phyloP scores from a whole-genome alignment of 2,888 invertebrate species.

The Gastrophysa polygoni region DNA sequence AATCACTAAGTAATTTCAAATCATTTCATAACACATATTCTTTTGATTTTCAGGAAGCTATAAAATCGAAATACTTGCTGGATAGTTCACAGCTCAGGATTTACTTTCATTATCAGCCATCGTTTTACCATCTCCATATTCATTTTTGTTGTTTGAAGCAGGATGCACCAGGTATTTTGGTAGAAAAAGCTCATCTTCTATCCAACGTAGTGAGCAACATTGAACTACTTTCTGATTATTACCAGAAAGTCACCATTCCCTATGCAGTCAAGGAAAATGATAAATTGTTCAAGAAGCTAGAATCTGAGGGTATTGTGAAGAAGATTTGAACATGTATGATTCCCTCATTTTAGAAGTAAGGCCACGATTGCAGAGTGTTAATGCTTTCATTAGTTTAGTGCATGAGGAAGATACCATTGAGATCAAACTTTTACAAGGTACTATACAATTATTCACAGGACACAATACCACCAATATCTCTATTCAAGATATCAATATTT shows the following conservation, averaged over 20 bases:
- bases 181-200: conserved; percentile 86
- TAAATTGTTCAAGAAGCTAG: conserved; percentile 70
- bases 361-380: conserved; percentile 66
- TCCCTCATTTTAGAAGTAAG: conserved; percentile 66
- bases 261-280: conserved; percentile 81
- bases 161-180: conserved; percentile 82
- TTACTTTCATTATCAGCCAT: conserved; percentile 95
- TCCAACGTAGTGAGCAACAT: conserved; percentile 91
- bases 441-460: conserved; percentile 39
- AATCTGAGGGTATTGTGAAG: conserved; percentile 63
- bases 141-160: conserved; percentile 85
- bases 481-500: conserved; percentile 41
- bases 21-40: not conserved
- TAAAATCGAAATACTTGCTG: conserved; percentile 78
- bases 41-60: conserved; percentile 65
- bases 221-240: conserved; percentile 81
- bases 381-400: conserved; percentile 60
- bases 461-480: conserved; percentile 31
- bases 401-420: conserved; percentile 36
- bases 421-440: conserved; percentile 39
- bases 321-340: conserved; percentile 53
- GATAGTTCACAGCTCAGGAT: conserved; percentile 74
- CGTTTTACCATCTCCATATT: conserved; percentile 95
- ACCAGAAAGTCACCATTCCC: conserved; percentile 79
- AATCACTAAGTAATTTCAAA: not conserved